These are phyloP conservation scores for Ranitomeya imitator DNA, from an alignment of 2,113 vertebrate genomes.

Conservation along the genomic window DNA sequence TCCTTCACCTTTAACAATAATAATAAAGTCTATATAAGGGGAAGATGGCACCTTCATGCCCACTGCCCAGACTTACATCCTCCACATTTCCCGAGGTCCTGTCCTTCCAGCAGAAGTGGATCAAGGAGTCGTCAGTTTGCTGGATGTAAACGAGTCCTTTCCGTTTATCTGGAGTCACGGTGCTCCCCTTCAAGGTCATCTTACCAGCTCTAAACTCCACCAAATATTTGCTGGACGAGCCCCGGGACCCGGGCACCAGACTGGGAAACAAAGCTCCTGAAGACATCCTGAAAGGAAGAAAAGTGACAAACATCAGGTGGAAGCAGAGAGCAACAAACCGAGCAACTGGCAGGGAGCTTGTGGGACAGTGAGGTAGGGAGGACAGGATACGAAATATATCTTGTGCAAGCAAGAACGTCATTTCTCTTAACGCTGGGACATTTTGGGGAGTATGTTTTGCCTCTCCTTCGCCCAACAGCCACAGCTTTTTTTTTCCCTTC, in stretches of 20 bases:
- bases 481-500: no score
- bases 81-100: constrained; percentile 89
- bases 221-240: constrained; percentile 92
- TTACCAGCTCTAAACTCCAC: constrained; percentile 97
- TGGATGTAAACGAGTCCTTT: constrained; percentile 97
- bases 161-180: constrained; percentile 93
- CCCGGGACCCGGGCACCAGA: constrained; percentile 90
- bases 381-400: no score
- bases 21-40: background rate
- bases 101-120: constrained; percentile 98
- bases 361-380: background rate
- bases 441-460: no score
- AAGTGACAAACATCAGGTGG: background rate
- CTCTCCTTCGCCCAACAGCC: no score
- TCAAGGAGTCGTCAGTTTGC: constrained; percentile 95
- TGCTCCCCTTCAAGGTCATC: constrained; percentile 93
- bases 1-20: background rate
- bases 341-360: background rate
- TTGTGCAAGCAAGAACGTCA: no score
- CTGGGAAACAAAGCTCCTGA: constrained; percentile 95
- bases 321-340: background rate
- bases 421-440: no score
- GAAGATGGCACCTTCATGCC: background rate
- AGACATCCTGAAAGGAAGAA: constrained; percentile 77
- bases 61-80: constrained; percentile 76